phyloP scores from a whole-genome alignment of 2,888 invertebrate species.

The Heteropelma amictum region DNA sequence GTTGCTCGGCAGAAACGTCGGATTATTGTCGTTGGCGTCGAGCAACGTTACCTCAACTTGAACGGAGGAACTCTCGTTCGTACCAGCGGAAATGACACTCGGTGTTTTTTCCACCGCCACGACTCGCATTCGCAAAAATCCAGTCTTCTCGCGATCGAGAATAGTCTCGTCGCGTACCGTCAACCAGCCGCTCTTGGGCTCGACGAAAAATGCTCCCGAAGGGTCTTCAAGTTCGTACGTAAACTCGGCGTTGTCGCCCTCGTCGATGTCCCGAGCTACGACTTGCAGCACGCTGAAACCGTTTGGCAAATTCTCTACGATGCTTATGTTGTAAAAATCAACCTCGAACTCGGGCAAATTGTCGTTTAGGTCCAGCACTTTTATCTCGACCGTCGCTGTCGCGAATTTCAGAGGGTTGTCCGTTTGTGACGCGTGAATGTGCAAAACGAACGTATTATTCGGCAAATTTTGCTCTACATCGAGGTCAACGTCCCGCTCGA shows the following conservation, averaged over 20 bases:
- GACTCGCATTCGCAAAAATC: constrained; percentile 86
- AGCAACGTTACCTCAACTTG: constrained; percentile 89
- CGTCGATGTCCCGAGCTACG: constrained; percentile 89
- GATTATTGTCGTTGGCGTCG: constrained; percentile 95
- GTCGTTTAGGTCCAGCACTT: constrained; percentile 89
- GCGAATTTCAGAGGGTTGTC: constrained; percentile 89
- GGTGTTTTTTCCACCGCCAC: constrained; percentile 88
- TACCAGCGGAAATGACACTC: constrained; percentile 81
- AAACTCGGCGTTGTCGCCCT: constrained; percentile 92
- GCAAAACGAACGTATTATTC: constrained; percentile 87
- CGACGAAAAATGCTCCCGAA: constrained; percentile 88
- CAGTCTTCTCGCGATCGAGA: constrained; percentile 88
- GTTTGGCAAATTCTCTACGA: constrained; percentile 93
- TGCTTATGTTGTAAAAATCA: constrained; percentile 93
- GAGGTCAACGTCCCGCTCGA: constrained; percentile 90
- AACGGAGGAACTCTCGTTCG: constrained; percentile 80
- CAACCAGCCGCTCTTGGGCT: constrained; percentile 90
- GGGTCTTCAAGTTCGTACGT: constrained; percentile 87
- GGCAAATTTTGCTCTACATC: constrained; percentile 86
- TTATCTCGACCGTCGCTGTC: constrained; percentile 85
- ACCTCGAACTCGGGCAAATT: constrained; percentile 93
- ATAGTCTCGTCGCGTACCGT: constrained; percentile 88
- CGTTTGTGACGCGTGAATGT: constrained; percentile 88
- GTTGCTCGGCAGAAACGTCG: constrained; percentile 90
- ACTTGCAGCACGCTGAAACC: constrained; percentile 86